Percentiles rank a stretch among this genome's conserved stretches.
Evolutionary conservation across 2,797 vertebrate genomes (phyloP).

Genomic region (Myioborus melanocephalus): DNA sequence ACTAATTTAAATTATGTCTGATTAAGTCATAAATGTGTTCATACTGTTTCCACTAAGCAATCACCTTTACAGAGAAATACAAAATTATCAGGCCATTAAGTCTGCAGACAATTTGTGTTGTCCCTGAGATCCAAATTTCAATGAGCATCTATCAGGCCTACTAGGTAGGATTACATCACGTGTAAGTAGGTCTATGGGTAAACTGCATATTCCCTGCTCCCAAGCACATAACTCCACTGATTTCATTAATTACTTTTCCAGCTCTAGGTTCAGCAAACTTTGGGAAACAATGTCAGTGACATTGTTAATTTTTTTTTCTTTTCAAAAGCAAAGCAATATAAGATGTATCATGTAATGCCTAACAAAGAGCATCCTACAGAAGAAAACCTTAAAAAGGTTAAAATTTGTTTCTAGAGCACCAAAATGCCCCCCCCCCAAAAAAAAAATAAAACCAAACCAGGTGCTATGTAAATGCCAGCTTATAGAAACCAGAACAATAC

Average conservation of each 20-base stretch:
- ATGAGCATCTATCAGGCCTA: neutral
- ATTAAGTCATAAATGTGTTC: neutral
- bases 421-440: neutral
- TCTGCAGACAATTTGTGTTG: neutral
- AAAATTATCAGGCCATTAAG: neutral
- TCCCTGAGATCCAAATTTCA: neutral
- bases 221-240: neutral
- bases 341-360: rapidly evolving
- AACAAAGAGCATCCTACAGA: neutral
- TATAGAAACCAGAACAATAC: neutral
- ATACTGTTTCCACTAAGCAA: neutral
- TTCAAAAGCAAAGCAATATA: neutral
- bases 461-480: neutral
- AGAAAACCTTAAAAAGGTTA: neutral
- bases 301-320: neutral
- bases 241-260: neutral
- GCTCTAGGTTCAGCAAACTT: neutral
- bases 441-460: neutral
- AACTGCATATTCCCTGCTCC: neutral
- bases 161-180: neutral
- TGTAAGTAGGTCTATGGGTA: neutral
- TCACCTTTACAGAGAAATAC: neutral
- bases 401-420: neutral
- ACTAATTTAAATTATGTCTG: neutral
- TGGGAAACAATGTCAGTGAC: neutral